Percentiles rank a stretch among this genome's conserved stretches.
Evolutionary conservation across 1,140 invertebrate genomes (phyloP).

Genomic region (Phortica variegata): DNA sequence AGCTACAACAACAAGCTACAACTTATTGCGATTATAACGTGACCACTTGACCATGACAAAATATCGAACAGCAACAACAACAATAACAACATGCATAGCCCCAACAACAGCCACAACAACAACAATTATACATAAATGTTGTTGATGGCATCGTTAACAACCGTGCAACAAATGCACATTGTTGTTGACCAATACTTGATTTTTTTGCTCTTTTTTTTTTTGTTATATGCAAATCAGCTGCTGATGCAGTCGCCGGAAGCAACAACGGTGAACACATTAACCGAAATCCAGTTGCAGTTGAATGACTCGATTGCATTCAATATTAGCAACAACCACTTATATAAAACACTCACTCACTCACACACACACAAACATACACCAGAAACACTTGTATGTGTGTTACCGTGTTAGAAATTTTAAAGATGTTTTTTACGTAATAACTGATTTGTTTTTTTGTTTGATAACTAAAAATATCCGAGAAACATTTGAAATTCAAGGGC

Average conservation of each 20-base stretch:
- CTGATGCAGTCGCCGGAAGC: background rate
- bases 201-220: constrained; percentile 20
- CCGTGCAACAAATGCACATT: constrained; percentile 20
- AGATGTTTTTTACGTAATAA: too few relatives aligned
- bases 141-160: constrained; percentile 26
- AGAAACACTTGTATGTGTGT: too few relatives aligned
- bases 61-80: constrained; percentile 22
- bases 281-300: constrained; percentile 48
- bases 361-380: too few relatives aligned
- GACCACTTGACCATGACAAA: constrained; percentile 40
- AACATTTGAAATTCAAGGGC: too few relatives aligned
- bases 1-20: constrained; percentile 15
- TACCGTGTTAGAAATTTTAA: too few relatives aligned
- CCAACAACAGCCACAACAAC: constrained; percentile 8
- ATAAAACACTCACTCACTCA: too few relatives aligned
- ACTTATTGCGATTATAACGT: too few relatives aligned
- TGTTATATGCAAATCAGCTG: constrained; percentile 45
- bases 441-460: too few relatives aligned
- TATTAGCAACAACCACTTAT: too few relatives aligned
- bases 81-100: constrained; percentile 14
- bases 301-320: constrained; percentile 26
- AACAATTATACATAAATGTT: constrained; percentile 24
- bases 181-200: constrained; percentile 20
- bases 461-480: too few relatives aligned
- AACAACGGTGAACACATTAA: constrained; percentile 34